Percentiles rank a stretch among this genome's conserved stretches.
phyloP scores from a whole-genome alignment of 2,888 invertebrate species.

The Hirtodrosophila histrioides region DNA sequence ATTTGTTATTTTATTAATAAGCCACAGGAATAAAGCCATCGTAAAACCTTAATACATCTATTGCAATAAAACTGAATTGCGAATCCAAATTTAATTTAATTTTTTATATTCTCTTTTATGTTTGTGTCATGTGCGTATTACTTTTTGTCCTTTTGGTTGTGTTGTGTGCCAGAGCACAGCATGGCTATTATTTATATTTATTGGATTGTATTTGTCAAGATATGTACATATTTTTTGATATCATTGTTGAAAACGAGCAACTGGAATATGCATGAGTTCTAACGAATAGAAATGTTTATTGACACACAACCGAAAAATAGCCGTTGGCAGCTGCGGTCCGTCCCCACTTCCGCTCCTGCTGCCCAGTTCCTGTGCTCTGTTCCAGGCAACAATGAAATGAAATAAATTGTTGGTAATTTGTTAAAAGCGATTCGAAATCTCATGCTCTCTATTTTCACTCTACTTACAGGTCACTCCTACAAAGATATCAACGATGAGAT shows the following conservation, averaged over 20 bases:
- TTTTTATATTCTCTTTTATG: conserved; percentile 48
- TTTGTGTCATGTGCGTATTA: conserved; percentile 15
- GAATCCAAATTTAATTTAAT: conserved; percentile 46
- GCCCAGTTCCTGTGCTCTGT: background rate
- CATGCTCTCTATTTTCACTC: conserved; percentile 27
- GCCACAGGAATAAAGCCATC: conserved; percentile 19
- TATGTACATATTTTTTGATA: conserved; percentile 17
- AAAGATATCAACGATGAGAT: conserved; percentile 94
- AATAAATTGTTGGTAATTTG: conserved; percentile 39
- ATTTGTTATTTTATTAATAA: conserved; percentile 38
- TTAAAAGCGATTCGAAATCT: conserved; percentile 26
- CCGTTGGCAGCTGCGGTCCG: conserved; percentile 15
- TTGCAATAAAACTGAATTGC: conserved; percentile 31
- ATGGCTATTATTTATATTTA: conserved; percentile 46
- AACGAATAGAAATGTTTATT: conserved; percentile 47
- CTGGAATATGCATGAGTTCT: conserved; percentile 53
- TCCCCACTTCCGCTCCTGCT: conserved; percentile 2
- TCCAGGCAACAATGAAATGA: background rate
- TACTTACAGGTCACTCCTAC: conserved; percentile 89
- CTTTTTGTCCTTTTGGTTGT: conserved; percentile 10
- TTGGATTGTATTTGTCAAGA: conserved; percentile 58
- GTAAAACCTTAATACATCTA: conserved; percentile 49
- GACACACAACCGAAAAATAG: conserved; percentile 31
- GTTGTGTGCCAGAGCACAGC: conserved; percentile 6
- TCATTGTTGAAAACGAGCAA: conserved; percentile 8